A percentile compares a stretch with the other conserved stretches of the same genome.
These are phyloP conservation scores for Triplophysa siluroides DNA, from an alignment of 2,113 vertebrate species.

Conservation along the genomic window DNA sequence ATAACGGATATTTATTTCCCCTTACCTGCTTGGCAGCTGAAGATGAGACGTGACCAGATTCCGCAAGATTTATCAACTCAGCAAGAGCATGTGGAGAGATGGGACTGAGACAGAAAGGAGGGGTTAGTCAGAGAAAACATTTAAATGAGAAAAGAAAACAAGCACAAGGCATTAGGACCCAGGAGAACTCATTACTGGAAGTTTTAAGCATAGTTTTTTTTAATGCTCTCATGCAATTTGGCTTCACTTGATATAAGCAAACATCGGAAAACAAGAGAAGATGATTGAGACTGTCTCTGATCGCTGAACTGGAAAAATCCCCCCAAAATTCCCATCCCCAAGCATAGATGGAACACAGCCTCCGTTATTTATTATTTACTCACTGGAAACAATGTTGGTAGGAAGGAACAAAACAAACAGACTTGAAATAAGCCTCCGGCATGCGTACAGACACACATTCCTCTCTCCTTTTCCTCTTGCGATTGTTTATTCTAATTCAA, in stretches of 20 bases:
- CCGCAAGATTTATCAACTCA: conserved; percentile 85
- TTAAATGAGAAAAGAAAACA: not conserved
- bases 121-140: not conserved
- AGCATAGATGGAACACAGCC: not conserved
- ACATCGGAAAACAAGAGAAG: conserved; percentile 14
- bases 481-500: conserved; percentile 16
- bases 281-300: conserved; percentile 9
- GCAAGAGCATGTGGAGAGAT: conserved; percentile 79
- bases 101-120: conserved; percentile 71
- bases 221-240: not conserved
- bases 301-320: conserved; percentile 15
- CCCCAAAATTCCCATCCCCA: conserved; percentile 16
- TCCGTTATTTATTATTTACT: conserved; percentile 27
- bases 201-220: not conserved
- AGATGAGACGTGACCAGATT: conserved; percentile 82
- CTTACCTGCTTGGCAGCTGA: conserved; percentile 85
- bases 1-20: conserved; percentile 20
- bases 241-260: conserved; percentile 25
- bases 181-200: conserved; percentile 38
- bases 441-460: not conserved
- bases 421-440: conserved; percentile 8
- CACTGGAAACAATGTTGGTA: conserved; percentile 7
- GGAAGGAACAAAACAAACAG: conserved; percentile 11
- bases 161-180: not conserved
- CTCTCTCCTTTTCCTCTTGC: not conserved